phyloP scores from a whole-genome alignment of 2,888 invertebrate species.

The Torymus aiolomorphi region DNA sequence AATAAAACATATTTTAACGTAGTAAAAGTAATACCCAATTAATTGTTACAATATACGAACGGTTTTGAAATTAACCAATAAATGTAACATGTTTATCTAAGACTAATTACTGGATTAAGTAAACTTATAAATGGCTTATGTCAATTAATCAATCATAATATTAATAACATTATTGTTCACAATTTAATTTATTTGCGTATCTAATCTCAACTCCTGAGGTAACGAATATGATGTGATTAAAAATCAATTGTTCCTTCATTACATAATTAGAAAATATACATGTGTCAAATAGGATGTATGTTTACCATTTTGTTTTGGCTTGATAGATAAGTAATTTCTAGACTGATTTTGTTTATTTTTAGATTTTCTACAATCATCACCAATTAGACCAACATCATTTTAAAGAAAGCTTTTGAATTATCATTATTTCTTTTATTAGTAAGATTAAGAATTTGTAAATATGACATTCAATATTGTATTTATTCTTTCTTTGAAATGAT shows the following conservation, averaged over 20 bases:
- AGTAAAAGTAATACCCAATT: not conserved
- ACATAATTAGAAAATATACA: constrained; percentile 58
- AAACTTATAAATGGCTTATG: not conserved
- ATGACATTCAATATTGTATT: not conserved
- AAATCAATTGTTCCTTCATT: constrained; percentile 61
- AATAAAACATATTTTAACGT: not conserved
- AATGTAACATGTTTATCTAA: constrained; percentile 44
- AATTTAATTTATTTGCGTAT: constrained; percentile 63
- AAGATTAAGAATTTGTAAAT: not conserved
- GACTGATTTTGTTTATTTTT: constrained; percentile 31
- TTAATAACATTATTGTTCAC: constrained; percentile 2
- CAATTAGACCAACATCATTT: constrained; percentile 9
- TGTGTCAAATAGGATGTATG: constrained; percentile 65
- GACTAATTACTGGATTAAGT: constrained; percentile 16
- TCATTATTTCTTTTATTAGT: not conserved
- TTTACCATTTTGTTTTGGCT: constrained; percentile 64
- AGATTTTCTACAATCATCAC: constrained; percentile 46
- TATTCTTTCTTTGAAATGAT: too few relatives aligned
- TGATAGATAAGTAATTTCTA: constrained; percentile 58
- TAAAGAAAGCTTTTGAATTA: not conserved
- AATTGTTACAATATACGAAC: not conserved
- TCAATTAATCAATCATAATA: not conserved
- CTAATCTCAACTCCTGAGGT: constrained; percentile 76
- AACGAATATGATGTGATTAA: constrained; percentile 70
- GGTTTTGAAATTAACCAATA: constrained; percentile 34